Evolutionary conservation across 2,888 invertebrate genomes (phyloP), one percentile per base, ranked within the genome.

Genomic region (Dascillus cervinus): DNA sequence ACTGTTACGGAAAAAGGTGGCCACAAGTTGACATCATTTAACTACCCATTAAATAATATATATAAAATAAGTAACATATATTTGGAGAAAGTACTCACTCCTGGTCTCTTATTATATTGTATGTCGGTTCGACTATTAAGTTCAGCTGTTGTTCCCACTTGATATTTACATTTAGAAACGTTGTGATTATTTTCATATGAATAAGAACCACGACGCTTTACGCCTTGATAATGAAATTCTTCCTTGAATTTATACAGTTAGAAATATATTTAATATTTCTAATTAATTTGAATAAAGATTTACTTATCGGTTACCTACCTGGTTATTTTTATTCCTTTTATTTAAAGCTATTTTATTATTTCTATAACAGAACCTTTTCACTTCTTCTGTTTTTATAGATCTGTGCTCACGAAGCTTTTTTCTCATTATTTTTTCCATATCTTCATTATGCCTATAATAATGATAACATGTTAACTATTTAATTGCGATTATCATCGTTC

Each of bases 401-500:
- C 82, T 68, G 2, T 69, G 66, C 39, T 80, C 78, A 1, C 78
- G 71, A 46, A 85, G 82, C 35, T 72, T 73, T 52, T 82, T 82
- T 1, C 81, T 65, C 70, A 89, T 72, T 26, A 76, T 70, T 49
- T 82, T 84, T 55, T 87, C 86, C 88, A 89, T 89, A 36, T 82
- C 79, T 40, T 76, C 72, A 48, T 87, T 88, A 58, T 89, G 89
- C 51, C 83, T 83, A 48, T 22, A 52, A 13, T 11, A 17, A n/a
- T n/a, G n/a, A n/a, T n/a, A n/a, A n/a, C n/a, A n/a, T n/a, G n/a
- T n/a, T n/a, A n/a, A n/a, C n/a, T n/a, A n/a, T n/a, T n/a, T n/a
- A n/a, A n/a, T n/a, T n/a, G n/a, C n/a, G n/a, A n/a, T n/a, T n/a
- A 35, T 26, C 34, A n/a, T n/a, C n/a, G n/a, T n/a, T n/a, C n/a